phyloP scores from a whole-genome alignment of 2,113 vertebrate genomes.

The Buteo buteo region DNA sequence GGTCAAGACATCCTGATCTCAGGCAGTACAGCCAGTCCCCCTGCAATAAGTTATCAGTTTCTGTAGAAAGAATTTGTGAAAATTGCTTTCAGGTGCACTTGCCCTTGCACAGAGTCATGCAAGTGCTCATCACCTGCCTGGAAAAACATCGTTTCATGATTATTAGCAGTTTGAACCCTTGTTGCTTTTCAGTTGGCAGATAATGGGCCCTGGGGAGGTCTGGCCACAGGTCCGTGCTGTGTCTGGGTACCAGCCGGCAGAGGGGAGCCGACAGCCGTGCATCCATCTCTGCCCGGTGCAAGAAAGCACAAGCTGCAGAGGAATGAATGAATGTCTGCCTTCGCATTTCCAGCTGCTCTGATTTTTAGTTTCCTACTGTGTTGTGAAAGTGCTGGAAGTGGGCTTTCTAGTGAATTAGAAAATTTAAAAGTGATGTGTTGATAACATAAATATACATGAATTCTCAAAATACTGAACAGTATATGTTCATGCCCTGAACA shows the following conservation, averaged over 20 bases:
- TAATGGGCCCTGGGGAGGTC: background rate
- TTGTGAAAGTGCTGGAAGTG: background rate
- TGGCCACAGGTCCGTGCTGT: accelerated
- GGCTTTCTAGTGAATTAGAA: background rate
- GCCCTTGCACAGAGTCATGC: background rate
- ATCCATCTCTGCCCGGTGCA: accelerated
- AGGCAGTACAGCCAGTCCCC: background rate
- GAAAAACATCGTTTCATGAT: background rate
- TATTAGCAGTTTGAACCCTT: background rate
- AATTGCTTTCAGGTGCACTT: background rate
- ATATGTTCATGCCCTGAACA: background rate
- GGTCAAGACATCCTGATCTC: background rate
- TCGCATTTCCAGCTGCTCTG: background rate
- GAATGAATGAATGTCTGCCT: background rate
- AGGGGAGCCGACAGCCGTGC: background rate
- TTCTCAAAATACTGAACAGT: background rate
- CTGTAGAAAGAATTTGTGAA: background rate
- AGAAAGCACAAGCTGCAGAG: background rate
- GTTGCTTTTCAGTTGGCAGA: background rate
- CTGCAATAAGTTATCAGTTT: background rate
- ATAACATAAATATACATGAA: background rate
- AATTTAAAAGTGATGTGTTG: background rate
- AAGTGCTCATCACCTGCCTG: background rate
- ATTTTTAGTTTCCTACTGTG: background rate
- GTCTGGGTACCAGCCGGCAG: background rate